These are phyloP conservation scores for Chromis chromis DNA, from an alignment of 2,797 vertebrate genomes.

Conservation along the genomic window DNA sequence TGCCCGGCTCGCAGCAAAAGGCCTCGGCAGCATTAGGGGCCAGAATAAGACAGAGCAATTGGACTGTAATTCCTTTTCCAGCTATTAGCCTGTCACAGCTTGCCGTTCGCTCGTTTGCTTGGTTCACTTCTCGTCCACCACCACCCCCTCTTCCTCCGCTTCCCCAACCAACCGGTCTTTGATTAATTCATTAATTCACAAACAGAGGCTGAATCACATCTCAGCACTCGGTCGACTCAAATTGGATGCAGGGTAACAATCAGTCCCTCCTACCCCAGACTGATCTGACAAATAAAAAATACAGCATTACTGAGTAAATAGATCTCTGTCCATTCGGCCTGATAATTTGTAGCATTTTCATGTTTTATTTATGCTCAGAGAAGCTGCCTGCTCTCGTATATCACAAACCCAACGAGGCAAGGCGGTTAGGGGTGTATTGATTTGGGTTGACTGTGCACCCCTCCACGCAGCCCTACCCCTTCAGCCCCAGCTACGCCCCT, in stretches of 20 bases:
- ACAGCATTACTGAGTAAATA: constrained; percentile 75
- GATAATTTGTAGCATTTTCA: constrained; percentile 83
- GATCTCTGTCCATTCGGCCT: constrained; percentile 78
- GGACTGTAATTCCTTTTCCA: constrained; percentile 85
- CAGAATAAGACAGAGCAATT: constrained; percentile 81
- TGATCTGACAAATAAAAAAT: constrained; percentile 71
- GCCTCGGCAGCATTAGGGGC: constrained; percentile 73
- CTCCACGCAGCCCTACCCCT: constrained; percentile 50
- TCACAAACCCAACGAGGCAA: constrained; percentile 78
- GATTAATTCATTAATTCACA: constrained; percentile 86
- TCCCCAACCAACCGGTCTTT: constrained; percentile 63
- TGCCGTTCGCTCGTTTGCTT: constrained; percentile 65
- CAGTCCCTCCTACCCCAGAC: constrained; percentile 63
- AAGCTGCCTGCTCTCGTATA: constrained; percentile 78
- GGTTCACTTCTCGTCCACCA: constrained; percentile 66
- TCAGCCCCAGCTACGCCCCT: constrained; percentile 56
- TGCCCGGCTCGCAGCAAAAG: constrained; percentile 70
- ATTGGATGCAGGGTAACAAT: constrained; percentile 79
- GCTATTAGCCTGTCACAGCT: constrained; percentile 81
- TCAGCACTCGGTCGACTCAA: constrained; percentile 68
- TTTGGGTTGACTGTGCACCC: constrained; percentile 75
- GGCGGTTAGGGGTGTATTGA: constrained; percentile 78
- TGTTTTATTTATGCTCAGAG: constrained; percentile 84
- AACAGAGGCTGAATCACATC: constrained; percentile 81
- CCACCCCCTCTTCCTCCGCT: constrained; percentile 1